phyloP scores from a whole-genome alignment of 2,888 invertebrate species.

The Actias luna region DNA sequence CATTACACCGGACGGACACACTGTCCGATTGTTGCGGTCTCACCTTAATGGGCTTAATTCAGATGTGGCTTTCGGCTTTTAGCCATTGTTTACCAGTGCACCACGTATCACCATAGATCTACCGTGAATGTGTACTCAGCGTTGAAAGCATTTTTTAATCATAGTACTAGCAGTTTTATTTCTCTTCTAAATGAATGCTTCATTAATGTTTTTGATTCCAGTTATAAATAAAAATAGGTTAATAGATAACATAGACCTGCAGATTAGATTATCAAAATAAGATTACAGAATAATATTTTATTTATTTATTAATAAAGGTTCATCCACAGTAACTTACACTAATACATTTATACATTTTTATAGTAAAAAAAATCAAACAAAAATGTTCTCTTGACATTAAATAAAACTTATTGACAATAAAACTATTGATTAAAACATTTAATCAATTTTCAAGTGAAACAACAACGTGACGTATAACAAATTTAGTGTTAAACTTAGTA shows the following conservation, averaged over 20 bases:
- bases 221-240: background rate
- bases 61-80: conserved; percentile 77
- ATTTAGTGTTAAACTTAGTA: conserved; percentile 37
- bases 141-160: background rate
- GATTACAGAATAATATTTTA: background rate
- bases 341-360: no score
- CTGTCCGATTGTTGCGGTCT: conserved; percentile 65
- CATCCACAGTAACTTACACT: background rate
- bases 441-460: background rate
- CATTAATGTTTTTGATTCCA: background rate
- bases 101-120: conserved; percentile 35
- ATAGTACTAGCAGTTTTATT: background rate
- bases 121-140: background rate
- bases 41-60: conserved; percentile 75
- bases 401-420: background rate
- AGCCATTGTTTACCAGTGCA: conserved; percentile 73
- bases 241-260: background rate
- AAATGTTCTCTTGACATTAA: background rate
- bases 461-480: conserved; percentile 30
- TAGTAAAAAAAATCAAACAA: background rate
- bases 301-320: background rate
- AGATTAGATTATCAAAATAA: background rate
- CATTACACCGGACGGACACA: conserved; percentile 67
- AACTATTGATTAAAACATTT: background rate
- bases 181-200: background rate